Evolutionary conservation across 1,140 invertebrate species (phyloP), one percentile per base, ranked within the genome.

Genomic region (Lucilia cuprina): DNA sequence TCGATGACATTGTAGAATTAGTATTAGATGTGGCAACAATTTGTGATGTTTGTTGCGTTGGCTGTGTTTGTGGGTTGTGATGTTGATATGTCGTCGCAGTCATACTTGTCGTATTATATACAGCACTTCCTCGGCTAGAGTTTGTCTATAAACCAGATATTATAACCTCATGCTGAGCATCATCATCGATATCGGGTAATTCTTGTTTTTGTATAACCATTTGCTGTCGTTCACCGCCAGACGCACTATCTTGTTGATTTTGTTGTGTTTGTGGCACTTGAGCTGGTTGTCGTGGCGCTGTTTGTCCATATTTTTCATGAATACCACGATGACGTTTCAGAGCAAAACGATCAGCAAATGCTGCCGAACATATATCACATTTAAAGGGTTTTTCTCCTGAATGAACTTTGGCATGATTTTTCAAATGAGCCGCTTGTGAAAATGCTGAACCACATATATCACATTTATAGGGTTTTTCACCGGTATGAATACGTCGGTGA

Each of bases 401-500:
- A 91, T 96, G 95, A 77, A 96, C 94, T 89, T 96, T 96, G 21
- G 95, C 95, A 86, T 97, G 96, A 91, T 96, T 96, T 89, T 96
- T 96, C 34, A 96, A 91, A 92, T 97, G 96, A n/a, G 96, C 96
- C 1, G 96, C 96, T 91, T 96, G 96, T 90, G 96, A 96, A 87
- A 97, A 97, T 34, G 95, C 95, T 8, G 95, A 96, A 2, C 95
- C 95, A 87, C 96, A 97, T 49, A 95, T 95, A 82, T 96, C 95
- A 92, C 96, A 97, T 86, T 94, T 94, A 87, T 97, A 97, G 12
- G 96, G 96, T 91, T 97, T 97, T 92, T 97, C 96, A 19, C 96
- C 96, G 5, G 97, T 99, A 90, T 99, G 98, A 85, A 99, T 99
- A 84, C 90, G 94, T 74, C 97, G 93, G 90, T 99, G 98, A 91